Evolutionary conservation across 2,113 vertebrate species (phyloP).

Genomic region (Aptenodytes forsteri): DNA sequence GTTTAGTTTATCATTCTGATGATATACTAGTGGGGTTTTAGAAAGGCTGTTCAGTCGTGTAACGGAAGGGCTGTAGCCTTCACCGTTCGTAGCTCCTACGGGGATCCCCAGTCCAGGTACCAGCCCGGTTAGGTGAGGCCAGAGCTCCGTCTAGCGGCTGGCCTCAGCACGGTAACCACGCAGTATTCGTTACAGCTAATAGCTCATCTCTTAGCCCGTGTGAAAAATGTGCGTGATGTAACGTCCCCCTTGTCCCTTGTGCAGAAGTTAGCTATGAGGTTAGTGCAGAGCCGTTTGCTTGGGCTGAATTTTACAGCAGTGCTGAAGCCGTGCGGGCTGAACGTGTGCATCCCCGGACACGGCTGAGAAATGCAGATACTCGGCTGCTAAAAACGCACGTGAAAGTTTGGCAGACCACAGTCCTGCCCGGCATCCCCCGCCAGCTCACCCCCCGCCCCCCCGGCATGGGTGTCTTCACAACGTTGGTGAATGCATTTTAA

Average conservation of each 20-base stretch:
- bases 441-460: not conserved
- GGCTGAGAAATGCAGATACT: fast-evolving
- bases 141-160: not conserved
- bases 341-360: fast-evolving
- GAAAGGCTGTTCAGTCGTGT: fast-evolving
- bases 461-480: fast-evolving
- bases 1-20: fast-evolving
- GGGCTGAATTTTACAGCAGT: not conserved
- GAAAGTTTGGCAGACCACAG: fast-evolving
- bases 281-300: fast-evolving
- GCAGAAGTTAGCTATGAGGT: not conserved
- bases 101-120: too few species aligned
- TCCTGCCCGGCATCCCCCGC: not conserved
- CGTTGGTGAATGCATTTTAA: fast-evolving
- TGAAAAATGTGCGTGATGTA: fast-evolving
- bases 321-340: not conserved
- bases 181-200: fast-evolving
- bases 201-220: too few species aligned
- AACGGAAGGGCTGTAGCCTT: fast-evolving
- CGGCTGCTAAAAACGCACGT: fast-evolving
- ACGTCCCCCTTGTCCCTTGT: fast-evolving
- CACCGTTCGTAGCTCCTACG: fast-evolving
- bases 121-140: not conserved
- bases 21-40: fast-evolving
- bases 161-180: fast-evolving